Evolutionary conservation across 2,888 invertebrate genomes (phyloP), one percentile per base, ranked within the genome.

Genomic region (Rhamphomyia laevipes): DNA sequence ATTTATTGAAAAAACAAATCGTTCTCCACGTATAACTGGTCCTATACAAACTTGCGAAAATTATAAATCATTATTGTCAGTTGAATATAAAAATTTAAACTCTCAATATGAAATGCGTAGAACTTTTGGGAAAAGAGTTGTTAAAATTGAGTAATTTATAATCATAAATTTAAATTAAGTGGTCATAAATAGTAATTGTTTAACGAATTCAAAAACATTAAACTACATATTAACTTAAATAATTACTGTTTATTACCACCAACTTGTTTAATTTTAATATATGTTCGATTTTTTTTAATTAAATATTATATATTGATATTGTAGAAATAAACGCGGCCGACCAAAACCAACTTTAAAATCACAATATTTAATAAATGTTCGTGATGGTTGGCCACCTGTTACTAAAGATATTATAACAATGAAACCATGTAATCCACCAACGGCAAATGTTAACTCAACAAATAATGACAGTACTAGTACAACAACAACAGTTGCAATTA

Each of bases 61-160:
- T 11, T 82, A 84, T 62, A 75, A 78, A 61, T 72, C 76, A 41
- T 66, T 83, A 33, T 69, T 87, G 11, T 72, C 69, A 45, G 76
- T 86, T 23, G 82, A 85, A 54, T 74, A 78, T 54, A 83, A 83
- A 61, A 76, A 84, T 65, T 70, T 89, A 18, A 87, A 87, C 72
- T 80, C 85, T 12, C 83, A 84, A 55, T 85, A 85, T 71, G 89
- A 89, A 70, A 73, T 89, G 63, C 82, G 84, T 53, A 77, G 81
- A 61, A 86, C 87, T 61, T 89, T 89, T 74, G 88, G 89, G 18
- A 81, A 83, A 17, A 81, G 82, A 67, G 82, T 85, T 47, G 77
- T 87, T 18, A 84, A 83, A 67, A 76, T 78, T 47, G 84, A 84
- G 64, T 68, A 61, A 61, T n/a, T 62, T 55, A 35, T 18, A 12